These are phyloP conservation scores for Nemurella pictetii DNA, from an alignment of 2,888 invertebrate genomes.

Conservation along the genomic window DNA sequence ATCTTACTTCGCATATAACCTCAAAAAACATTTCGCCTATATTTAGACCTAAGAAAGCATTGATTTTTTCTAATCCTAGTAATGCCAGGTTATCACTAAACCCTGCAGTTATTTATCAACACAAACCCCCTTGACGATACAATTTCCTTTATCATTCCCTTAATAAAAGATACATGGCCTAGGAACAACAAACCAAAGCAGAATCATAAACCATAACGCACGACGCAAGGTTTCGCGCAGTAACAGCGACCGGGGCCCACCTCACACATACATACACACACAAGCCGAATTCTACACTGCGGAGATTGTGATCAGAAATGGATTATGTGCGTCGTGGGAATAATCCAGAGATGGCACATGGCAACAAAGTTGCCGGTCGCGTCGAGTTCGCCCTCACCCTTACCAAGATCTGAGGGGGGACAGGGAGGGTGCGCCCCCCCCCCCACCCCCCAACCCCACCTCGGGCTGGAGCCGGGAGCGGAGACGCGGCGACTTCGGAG, in stretches of 20 bases:
- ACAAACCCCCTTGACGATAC: background rate
- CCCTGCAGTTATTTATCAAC: background rate
- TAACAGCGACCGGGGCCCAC: background rate
- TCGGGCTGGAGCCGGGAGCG: background rate
- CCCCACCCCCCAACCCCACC: background rate
- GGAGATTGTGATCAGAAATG: conserved; percentile 37
- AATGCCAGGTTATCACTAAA: background rate
- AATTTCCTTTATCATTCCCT: background rate
- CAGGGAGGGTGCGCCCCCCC: background rate
- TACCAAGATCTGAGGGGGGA: background rate
- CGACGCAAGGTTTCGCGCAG: background rate
- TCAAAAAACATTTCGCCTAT: background rate
- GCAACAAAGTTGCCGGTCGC: background rate
- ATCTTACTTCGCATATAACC: background rate
- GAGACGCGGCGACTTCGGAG: conserved; percentile 13
- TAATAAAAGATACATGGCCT: background rate
- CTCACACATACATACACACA: no score
- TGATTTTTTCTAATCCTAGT: background rate
- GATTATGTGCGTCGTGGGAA: conserved; percentile 37
- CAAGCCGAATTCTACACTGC: no score
- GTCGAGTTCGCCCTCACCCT: background rate
- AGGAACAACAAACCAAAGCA: background rate
- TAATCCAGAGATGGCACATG: conserved; percentile 17
- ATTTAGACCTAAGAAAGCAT: background rate
- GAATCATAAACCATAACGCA: background rate